These are phyloP conservation scores for Acrocephalus arundinaceus DNA, from an alignment of 2,113 vertebrate species.

Conservation along the genomic window DNA sequence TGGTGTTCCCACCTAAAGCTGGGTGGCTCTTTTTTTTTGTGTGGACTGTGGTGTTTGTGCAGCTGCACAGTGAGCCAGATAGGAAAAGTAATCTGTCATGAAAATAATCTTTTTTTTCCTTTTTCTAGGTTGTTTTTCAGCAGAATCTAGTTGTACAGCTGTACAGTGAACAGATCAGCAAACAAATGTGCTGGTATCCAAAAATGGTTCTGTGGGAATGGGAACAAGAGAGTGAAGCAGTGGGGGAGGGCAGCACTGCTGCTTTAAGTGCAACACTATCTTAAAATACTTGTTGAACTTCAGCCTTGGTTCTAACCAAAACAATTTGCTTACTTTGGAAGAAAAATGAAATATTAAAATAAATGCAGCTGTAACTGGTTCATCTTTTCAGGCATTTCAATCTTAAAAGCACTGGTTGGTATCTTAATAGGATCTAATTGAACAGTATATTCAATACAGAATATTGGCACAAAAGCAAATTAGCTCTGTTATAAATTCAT, in stretches of 20 bases:
- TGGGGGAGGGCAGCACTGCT: neutral
- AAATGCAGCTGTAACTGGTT: neutral
- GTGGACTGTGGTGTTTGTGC: conserved; percentile 27
- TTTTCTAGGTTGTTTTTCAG: neutral
- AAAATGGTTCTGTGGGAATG: neutral
- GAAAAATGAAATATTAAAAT: neutral
- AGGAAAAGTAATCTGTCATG: conserved; percentile 29
- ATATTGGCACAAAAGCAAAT: neutral
- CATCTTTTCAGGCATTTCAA: neutral
- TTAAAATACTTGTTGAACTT: neutral
- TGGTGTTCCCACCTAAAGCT: neutral
- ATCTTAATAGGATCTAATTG: neutral
- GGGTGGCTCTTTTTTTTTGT: neutral
- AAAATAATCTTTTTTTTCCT: neutral
- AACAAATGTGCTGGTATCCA: conserved; percentile 13
- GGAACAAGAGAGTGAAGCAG: neutral
- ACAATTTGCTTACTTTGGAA: neutral
- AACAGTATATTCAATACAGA: neutral
- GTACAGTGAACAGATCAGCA: conserved; percentile 35
- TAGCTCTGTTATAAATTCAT: neutral
- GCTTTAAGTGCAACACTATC: neutral
- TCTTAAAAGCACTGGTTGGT: neutral
- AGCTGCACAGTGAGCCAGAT: conserved; percentile 47
- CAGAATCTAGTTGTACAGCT: conserved; percentile 46
- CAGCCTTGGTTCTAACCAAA: neutral